These are phyloP conservation scores for Trissolcus basalis DNA, from an alignment of 1,140 invertebrate species.

Conservation along the genomic window DNA sequence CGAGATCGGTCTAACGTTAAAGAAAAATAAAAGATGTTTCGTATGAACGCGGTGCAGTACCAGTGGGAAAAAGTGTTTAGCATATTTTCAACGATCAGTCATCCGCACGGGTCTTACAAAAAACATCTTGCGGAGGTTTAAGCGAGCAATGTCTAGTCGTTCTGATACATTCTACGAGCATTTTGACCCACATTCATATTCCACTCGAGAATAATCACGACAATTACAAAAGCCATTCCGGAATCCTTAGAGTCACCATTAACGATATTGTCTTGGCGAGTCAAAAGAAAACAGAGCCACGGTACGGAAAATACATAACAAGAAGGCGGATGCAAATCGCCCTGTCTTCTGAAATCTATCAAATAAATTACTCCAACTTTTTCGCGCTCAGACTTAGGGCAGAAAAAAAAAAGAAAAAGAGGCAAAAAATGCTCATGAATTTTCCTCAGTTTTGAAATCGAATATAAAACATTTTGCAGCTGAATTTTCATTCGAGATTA, in stretches of 20 bases:
- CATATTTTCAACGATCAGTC: conserved; percentile 19
- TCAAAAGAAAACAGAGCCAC: conserved; percentile 34
- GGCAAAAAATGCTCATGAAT: background rate
- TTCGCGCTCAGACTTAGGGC: conserved; percentile 4
- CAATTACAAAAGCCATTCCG: conserved; percentile 55
- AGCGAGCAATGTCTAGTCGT: conserved; percentile 35
- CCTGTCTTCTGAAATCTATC: conserved; percentile 37
- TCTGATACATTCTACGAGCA: conserved; percentile 55
- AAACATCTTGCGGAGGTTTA: background rate
- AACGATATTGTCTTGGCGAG: conserved; percentile 54
- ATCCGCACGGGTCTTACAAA: conserved; percentile 25
- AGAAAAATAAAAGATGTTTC: too few species aligned
- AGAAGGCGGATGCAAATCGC: conserved; percentile 44
- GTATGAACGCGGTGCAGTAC: too few species aligned
- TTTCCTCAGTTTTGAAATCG: background rate
- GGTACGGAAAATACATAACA: conserved; percentile 41
- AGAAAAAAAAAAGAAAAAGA: conserved; percentile 5
- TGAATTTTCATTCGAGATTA: background rate
- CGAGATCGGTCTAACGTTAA: too few species aligned
- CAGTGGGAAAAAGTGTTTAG: too few species aligned
- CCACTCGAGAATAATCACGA: conserved; percentile 49
- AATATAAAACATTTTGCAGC: background rate
- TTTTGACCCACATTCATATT: conserved; percentile 57
- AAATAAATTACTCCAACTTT: conserved; percentile 35
- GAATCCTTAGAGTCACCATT: conserved; percentile 51